These are phyloP conservation scores for Stercorarius parasiticus DNA, from an alignment of 2,113 vertebrate genomes.

Conservation along the genomic window DNA sequence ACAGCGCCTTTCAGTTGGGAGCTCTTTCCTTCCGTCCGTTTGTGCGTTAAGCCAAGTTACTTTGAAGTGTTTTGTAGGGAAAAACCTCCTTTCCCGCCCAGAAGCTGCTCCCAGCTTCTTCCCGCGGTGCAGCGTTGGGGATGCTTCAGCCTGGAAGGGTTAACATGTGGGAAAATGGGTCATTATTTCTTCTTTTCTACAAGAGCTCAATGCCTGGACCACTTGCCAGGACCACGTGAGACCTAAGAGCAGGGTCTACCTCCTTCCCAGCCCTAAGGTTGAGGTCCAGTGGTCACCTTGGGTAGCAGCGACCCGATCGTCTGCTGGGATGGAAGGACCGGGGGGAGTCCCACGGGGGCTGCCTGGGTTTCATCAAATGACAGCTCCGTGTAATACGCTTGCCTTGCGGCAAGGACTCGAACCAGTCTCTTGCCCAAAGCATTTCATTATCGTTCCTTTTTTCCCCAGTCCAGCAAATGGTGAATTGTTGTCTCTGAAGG, in stretches of 20 bases:
- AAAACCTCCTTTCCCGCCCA: neutral
- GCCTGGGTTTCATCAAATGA: neutral
- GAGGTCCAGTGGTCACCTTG: neutral
- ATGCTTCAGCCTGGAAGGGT: neutral
- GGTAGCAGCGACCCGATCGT: neutral
- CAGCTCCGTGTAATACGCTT: neutral
- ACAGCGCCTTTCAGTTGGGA: neutral
- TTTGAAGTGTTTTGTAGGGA: neutral
- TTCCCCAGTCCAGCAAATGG: neutral
- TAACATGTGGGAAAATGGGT: neutral
- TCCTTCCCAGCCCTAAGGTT: neutral
- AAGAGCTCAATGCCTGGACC: neutral
- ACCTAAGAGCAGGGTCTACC: neutral
- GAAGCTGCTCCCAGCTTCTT: neutral
- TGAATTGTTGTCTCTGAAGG: neutral
- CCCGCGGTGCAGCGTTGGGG: fast-evolving
- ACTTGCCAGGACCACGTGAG: neutral
- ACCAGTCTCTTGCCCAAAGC: neutral
- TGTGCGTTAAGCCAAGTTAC: neutral
- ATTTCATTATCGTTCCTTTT: neutral
- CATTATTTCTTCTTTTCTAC: neutral
- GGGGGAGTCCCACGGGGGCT: fast-evolving
- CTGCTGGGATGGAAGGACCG: neutral
- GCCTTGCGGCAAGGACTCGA: neutral
- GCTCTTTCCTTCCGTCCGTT: neutral